phyloP scores from a whole-genome alignment of 2,113 vertebrate genomes.

The Dromas ardeola region DNA sequence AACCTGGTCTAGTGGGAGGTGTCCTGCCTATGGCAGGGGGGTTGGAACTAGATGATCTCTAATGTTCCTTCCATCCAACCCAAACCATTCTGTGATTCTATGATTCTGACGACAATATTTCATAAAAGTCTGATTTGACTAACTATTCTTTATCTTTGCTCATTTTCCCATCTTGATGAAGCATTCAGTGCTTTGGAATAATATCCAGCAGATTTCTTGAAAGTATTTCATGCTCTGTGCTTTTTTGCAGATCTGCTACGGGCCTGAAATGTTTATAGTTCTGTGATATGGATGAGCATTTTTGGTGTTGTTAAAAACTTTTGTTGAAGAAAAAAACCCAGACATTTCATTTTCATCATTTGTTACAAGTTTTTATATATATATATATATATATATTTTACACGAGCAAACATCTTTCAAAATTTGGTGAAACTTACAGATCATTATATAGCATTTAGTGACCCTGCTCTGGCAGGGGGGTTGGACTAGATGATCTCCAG shows the following conservation, averaged over 20 bases:
- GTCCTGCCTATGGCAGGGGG: background rate
- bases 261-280: background rate
- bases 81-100: background rate
- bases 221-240: background rate
- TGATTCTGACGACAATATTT: background rate
- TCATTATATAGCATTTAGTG: background rate
- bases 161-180: background rate
- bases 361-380: background rate
- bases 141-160: background rate
- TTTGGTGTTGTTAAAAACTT: background rate
- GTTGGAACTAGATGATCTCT: background rate
- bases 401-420: background rate
- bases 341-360: background rate
- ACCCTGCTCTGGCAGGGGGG: too few relatives aligned
- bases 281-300: background rate
- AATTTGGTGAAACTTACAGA: background rate
- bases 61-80: background rate
- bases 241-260: background rate
- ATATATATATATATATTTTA: too few relatives aligned
- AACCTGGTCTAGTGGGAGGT: background rate
- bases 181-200: background rate
- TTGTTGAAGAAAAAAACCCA: background rate
- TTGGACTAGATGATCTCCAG: too few relatives aligned
- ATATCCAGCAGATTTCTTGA: background rate
- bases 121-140: background rate